phyloP scores from a whole-genome alignment of 2,113 vertebrate species.

The Halcyon malimbica region DNA sequence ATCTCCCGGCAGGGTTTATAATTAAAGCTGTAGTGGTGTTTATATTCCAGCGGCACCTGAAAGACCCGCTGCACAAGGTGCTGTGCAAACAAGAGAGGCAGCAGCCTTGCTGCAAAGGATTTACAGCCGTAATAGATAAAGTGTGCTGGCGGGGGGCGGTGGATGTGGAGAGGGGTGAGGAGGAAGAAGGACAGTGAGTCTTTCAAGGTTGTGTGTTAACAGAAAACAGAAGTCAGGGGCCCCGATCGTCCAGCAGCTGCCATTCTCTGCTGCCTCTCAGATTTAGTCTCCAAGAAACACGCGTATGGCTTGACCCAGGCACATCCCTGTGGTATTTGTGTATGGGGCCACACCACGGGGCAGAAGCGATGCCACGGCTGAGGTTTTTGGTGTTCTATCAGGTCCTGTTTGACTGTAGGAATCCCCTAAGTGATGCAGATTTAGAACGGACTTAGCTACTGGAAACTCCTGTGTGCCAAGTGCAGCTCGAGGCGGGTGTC shows the following conservation, averaged over 20 bases:
- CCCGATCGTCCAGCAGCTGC: background rate
- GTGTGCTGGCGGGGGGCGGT: background rate
- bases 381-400: background rate
- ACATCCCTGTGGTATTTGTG: background rate
- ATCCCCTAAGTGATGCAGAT: background rate
- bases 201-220: background rate
- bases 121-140: background rate
- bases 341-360: rapidly evolving
- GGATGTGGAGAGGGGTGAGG: background rate
- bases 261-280: background rate
- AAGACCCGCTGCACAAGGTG: background rate
- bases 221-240: background rate
- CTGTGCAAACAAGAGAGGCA: slow-evolving; percentile 43
- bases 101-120: background rate
- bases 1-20: background rate
- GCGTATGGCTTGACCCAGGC: rapidly evolving
- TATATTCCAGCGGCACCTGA: slow-evolving; percentile 33
- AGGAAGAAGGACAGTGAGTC: background rate
- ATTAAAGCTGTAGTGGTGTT: slow-evolving; percentile 35
- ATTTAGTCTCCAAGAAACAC: background rate
- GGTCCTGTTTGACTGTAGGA: background rate
- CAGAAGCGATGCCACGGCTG: background rate
- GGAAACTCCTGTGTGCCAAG: rapidly evolving
- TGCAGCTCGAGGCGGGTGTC: background rate
- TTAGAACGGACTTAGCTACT: background rate